Conservation (phyloP, 92 coral and sea anemone species). For the Diadumene lineata region DNA sequence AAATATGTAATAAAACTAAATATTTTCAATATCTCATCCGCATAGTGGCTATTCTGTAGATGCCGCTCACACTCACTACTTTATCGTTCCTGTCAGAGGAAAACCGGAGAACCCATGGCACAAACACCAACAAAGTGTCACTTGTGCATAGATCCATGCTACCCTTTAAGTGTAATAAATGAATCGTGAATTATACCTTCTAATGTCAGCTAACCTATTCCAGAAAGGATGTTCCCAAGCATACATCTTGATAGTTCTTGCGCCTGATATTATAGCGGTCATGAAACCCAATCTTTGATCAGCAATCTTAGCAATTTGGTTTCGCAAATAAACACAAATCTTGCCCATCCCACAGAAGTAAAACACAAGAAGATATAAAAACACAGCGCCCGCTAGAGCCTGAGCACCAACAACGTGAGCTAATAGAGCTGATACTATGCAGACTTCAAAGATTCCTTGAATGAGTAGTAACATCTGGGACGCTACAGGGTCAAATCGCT, state of each 20-base stretch:
- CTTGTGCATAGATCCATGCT: not conserved
- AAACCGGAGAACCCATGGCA: too few relatives aligned
- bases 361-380: constrained; percentile 24
- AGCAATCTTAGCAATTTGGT: constrained; percentile 40
- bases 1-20: too few relatives aligned
- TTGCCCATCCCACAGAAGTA: constrained; percentile 32
- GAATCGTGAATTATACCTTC: constrained; percentile 13
- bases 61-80: too few relatives aligned
- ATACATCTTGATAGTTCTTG: constrained; percentile 44
- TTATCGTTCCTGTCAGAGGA: too few relatives aligned
- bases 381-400: constrained; percentile 36
- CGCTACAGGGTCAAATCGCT: constrained; percentile 50
- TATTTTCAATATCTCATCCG: too few relatives aligned
- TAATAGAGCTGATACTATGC: constrained; percentile 19
- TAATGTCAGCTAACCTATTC: constrained; percentile 15
- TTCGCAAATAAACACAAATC: constrained; percentile 28
- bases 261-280: constrained; percentile 37
- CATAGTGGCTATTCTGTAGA: too few relatives aligned
- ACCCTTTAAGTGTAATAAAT: not conserved
- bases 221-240: constrained; percentile 45
- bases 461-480: constrained; percentile 28
- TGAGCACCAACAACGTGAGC: constrained; percentile 36
- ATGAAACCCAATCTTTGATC: constrained; percentile 32
- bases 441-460: constrained; percentile 39
- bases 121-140: too few relatives aligned